Percentiles rank a stretch among this genome's conserved stretches.
Evolutionary conservation across 2,888 invertebrate species (phyloP).

Genomic region (Busseola fusca): DNA sequence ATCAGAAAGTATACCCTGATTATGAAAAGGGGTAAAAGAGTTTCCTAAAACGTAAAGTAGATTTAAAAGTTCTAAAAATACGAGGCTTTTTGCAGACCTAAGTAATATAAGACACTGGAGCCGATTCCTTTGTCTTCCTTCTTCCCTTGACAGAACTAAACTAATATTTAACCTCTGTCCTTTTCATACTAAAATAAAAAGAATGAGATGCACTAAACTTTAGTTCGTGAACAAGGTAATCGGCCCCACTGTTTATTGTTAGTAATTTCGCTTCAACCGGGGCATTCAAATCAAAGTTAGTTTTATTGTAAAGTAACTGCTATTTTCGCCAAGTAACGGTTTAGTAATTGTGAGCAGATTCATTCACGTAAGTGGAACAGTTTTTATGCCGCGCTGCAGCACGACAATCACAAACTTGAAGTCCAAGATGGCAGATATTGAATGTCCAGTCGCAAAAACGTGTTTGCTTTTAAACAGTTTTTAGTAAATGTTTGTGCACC

Average conservation of each 20-base stretch:
- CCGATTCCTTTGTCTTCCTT: too few relatives aligned
- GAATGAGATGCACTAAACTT: too few relatives aligned
- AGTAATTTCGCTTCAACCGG: neutral
- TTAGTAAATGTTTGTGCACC: neutral
- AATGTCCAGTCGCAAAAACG: neutral
- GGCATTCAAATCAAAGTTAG: constrained; percentile 14
- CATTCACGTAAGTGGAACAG: constrained; percentile 43
- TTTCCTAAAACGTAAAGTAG: neutral
- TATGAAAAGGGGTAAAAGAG: neutral
- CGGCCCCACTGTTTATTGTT: neutral
- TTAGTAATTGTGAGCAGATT: constrained; percentile 23
- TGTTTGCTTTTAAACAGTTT: constrained; percentile 10
- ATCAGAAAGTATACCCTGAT: neutral
- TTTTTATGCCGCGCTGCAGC: constrained; percentile 25
- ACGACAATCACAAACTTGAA: constrained; percentile 16
- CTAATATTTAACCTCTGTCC: too few relatives aligned
- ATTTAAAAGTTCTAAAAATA: neutral
- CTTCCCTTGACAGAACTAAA: too few relatives aligned
- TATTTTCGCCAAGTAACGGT: constrained; percentile 37
- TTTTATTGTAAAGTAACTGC: constrained; percentile 40
- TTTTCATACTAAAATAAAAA: too few relatives aligned
- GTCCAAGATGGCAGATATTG: constrained; percentile 3
- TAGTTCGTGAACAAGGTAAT: too few relatives aligned
- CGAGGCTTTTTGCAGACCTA: neutral
- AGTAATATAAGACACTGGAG: too few relatives aligned